These are phyloP conservation scores for Orchesella flavescens DNA, from an alignment of 2,888 invertebrate species.

Conservation along the genomic window DNA sequence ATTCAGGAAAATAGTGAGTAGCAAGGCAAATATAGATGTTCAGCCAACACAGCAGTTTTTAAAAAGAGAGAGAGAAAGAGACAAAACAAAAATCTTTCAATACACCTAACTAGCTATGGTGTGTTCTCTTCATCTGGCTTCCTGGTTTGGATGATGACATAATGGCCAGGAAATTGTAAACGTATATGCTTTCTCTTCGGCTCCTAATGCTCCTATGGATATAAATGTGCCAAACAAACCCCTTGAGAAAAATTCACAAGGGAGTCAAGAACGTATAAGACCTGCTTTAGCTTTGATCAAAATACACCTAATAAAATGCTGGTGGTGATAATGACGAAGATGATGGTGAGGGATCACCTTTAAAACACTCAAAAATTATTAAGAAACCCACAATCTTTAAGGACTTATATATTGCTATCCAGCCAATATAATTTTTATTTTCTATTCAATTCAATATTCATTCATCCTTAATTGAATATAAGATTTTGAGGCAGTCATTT, in stretches of 20 bases:
- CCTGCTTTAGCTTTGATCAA: conserved; percentile 18
- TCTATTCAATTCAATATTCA: too few species aligned
- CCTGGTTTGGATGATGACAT: neutral
- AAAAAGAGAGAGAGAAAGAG: neutral
- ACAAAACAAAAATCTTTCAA: too few species aligned
- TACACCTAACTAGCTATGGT: neutral
- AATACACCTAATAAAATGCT: neutral
- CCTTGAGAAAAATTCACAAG: neutral
- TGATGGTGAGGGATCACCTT: neutral
- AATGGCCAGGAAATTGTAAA: neutral
- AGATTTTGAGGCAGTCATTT: neutral
- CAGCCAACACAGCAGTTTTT: neutral
- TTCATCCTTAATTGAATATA: too few species aligned
- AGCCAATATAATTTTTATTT: neutral
- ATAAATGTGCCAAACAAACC: neutral
- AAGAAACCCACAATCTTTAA: too few species aligned
- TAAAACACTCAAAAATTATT: neutral
- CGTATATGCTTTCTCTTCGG: neutral
- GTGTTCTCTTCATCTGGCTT: neutral
- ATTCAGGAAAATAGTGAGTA: neutral
- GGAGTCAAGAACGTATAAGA: neutral
- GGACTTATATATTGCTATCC: neutral
- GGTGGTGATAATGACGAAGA: conserved; percentile 27
- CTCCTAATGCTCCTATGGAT: neutral
- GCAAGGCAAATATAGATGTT: too few species aligned